Conservation (phyloP, 2,888 invertebrate species). For the Drosophila parthenogenetica region DNA sequence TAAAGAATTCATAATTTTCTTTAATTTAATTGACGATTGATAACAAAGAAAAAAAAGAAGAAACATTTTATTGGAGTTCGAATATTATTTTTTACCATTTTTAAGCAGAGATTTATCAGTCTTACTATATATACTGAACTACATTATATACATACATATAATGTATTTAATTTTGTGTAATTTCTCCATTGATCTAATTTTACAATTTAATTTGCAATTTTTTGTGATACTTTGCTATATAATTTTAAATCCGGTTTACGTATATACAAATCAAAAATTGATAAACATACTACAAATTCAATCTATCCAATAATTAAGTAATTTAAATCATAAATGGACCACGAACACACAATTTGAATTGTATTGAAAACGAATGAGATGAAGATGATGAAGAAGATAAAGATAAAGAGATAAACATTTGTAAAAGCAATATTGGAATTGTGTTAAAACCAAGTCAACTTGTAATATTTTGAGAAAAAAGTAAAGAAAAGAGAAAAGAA, state of each 20-base stretch:
- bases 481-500: conserved; percentile 22
- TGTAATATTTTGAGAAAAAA: conserved; percentile 52
- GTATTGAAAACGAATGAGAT: conserved; percentile 39
- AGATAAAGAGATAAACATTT: conserved; percentile 40
- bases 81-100: conserved; percentile 73
- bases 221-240: conserved; percentile 84
- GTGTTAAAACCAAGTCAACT: conserved; percentile 62
- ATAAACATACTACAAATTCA: conserved; percentile 14
- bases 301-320: conserved; percentile 17
- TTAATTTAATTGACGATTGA: conserved; percentile 40
- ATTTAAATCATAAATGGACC: conserved; percentile 44
- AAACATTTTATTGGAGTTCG: conserved; percentile 67
- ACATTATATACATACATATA: conserved; percentile 22
- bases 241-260: conserved; percentile 67
- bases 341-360: conserved; percentile 49
- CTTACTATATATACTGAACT: conserved; percentile 30
- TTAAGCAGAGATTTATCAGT: conserved; percentile 68
- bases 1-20: conserved; percentile 20
- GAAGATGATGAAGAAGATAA: conserved; percentile 47
- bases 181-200: conserved; percentile 76
- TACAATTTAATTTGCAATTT: conserved; percentile 83
- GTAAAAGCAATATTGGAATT: conserved; percentile 62
- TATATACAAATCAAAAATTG: conserved; percentile 46
- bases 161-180: conserved; percentile 46
- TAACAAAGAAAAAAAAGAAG: conserved; percentile 25